Evolutionary conservation across 2,888 invertebrate species (phyloP), one percentile per base, ranked within the genome.

Genomic region (Physocephala rufipes): DNA sequence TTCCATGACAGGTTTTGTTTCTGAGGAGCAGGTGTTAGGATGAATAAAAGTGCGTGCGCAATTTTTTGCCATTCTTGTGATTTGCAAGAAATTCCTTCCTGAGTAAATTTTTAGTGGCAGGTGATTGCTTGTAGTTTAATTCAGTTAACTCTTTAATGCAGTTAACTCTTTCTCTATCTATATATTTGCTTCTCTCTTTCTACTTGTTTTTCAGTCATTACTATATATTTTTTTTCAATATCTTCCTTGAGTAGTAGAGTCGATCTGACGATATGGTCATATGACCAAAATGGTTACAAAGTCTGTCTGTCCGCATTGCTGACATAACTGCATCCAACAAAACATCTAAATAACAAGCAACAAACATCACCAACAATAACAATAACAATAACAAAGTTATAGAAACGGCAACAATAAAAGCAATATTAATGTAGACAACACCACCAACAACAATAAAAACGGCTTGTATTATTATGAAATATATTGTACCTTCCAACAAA

Each of bases 391-490:
- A 19, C 45, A 47, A 7, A 19, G 16, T 45, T 24, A 63, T 4
- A 36, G 21, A 24, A n/a, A n/a, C n/a, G n/a, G 3, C 16, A 19
- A n/a, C 45, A 63, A 12, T 24, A 45, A 63, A 4, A 63, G 24
- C 45, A 63, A 19, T 24, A 47, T 36, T 21, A 21, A 63, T 24
- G 47, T 4, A 36, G 21, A 24, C 45, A 62, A 3, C 16, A 16
- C 21, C 19, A 63, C 4, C 21, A 19, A 63, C 19, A 63, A 47
- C 45, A 63, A 19, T 24, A 47, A 45, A 4, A 45, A 47, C 63
- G 26, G 55, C 21, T 36, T 7, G 36, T 36, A 24, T 66, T 26
- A 30, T 66, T 66, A 66, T 36, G 66, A 66, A 72, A 72, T 72
- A 51, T 51, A 66, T 65, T 63, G 63, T 63, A 67, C 49, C 24